Evolutionary conservation across 2,113 vertebrate species (phyloP).

Genomic region (Tetraodon nigroviridis): DNA sequence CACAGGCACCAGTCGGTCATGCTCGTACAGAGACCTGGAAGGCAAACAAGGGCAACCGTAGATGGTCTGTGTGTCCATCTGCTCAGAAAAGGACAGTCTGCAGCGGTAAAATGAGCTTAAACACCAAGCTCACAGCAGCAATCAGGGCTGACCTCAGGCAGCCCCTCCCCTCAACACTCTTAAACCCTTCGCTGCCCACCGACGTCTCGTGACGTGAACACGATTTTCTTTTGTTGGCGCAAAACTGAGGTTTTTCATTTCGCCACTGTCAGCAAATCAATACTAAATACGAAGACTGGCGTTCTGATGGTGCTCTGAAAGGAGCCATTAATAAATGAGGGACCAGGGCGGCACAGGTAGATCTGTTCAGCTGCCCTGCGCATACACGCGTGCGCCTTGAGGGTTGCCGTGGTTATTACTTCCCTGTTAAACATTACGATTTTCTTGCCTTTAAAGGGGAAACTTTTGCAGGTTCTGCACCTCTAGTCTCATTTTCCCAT

Average conservation of each 20-base stretch:
- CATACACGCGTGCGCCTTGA: not conserved
- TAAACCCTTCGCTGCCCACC: conserved; percentile 34
- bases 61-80: not conserved
- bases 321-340: conserved; percentile 40
- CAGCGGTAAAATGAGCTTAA: conserved; percentile 13
- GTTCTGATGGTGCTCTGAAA: conserved; percentile 40
- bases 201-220: conserved; percentile 57
- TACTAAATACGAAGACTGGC: conserved; percentile 58
- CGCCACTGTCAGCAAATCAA: conserved; percentile 77
- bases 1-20: no score
- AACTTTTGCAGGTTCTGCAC: conserved; percentile 46
- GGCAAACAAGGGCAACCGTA: not conserved
- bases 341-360: conserved; percentile 19
- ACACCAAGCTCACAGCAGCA: not conserved
- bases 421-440: conserved; percentile 14
- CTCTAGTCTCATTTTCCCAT: conserved; percentile 29
- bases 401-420: not conserved
- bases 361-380: conserved; percentile 14
- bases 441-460: conserved; percentile 21
- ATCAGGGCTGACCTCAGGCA: not conserved
- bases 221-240: conserved; percentile 62
- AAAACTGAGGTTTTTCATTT: conserved; percentile 76
- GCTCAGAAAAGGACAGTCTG: conserved; percentile 17
- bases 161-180: conserved; percentile 22
- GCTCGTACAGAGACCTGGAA: no score